These are phyloP conservation scores for Beroe ovata DNA, from an alignment of 37 sponge, comb jelly and placozoan genomes.

Conservation along the genomic window DNA sequence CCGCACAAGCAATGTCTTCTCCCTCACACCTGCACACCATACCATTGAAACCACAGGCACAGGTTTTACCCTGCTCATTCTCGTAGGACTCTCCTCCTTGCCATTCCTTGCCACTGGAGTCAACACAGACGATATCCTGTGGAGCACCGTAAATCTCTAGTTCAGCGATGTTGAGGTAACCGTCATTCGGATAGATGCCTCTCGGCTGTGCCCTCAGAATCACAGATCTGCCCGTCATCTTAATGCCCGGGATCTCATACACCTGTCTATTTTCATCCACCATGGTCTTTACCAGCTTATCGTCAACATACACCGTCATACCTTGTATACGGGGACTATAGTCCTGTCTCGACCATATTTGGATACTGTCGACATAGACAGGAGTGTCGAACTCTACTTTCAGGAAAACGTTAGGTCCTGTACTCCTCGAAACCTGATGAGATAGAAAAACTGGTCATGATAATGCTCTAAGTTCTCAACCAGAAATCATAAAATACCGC, in stretches of 20 bases:
- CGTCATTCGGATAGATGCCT: background rate
- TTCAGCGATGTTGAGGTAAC: background rate
- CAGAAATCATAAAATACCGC: no score
- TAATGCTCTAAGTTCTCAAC: no score
- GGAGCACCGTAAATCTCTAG: background rate
- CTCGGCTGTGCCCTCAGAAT: background rate
- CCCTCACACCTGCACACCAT: background rate
- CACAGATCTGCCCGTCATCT: background rate
- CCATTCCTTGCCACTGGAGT: background rate
- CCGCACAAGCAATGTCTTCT: background rate
- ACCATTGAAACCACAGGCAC: slow-evolving; percentile 11
- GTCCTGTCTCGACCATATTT: background rate
- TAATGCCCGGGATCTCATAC: background rate
- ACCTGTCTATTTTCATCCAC: background rate
- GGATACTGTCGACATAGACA: background rate
- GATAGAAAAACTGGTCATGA: no score
- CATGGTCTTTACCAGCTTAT: background rate
- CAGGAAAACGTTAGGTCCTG: background rate
- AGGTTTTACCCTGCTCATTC: background rate
- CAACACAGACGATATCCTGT: background rate
- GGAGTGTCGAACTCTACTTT: background rate
- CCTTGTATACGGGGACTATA: background rate
- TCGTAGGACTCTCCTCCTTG: background rate
- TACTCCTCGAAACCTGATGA: background rate
- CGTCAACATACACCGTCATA: background rate